A percentile compares a stretch with the other conserved stretches of the same genome.
Evolutionary conservation across 2,797 vertebrate species (phyloP).

Genomic region (Garrulus glandarius): DNA sequence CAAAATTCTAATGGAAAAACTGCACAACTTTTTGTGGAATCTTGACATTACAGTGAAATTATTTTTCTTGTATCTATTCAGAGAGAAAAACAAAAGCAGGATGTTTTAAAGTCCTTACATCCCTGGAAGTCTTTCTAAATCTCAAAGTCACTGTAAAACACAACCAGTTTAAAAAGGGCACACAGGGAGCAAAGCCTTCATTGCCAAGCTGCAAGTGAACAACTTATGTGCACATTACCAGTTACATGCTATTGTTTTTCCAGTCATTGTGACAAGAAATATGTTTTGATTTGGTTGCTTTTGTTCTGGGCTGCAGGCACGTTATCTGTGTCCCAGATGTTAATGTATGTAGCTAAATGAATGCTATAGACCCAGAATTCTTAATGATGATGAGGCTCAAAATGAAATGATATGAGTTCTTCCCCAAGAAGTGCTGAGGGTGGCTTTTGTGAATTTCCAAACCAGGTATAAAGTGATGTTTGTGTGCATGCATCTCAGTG

Average conservation of each 20-base stretch:
- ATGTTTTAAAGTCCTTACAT: not conserved
- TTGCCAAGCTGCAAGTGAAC: not conserved
- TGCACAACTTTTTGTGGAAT: not conserved
- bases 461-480: not conserved
- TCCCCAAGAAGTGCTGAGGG: not conserved
- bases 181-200: not conserved
- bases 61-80: not conserved
- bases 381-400: not conserved
- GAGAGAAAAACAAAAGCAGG: not conserved
- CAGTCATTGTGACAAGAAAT: not conserved
- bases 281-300: not conserved
- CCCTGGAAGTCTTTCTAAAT: not conserved
- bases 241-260: not conserved
- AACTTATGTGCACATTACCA: not conserved
- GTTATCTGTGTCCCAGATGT: not conserved
- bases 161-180: not conserved
- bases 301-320: not conserved
- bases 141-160: not conserved
- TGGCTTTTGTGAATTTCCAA: not conserved
- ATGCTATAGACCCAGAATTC: not conserved
- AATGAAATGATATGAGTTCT: not conserved
- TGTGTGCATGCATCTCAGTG: not conserved
- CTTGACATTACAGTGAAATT: not conserved
- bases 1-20: not conserved
- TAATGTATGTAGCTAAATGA: not conserved